A percentile compares a stretch with the other conserved stretches of the same genome.
Conservation (phyloP, 2,797 vertebrate species). For the Sorex maritimensis region DNA sequence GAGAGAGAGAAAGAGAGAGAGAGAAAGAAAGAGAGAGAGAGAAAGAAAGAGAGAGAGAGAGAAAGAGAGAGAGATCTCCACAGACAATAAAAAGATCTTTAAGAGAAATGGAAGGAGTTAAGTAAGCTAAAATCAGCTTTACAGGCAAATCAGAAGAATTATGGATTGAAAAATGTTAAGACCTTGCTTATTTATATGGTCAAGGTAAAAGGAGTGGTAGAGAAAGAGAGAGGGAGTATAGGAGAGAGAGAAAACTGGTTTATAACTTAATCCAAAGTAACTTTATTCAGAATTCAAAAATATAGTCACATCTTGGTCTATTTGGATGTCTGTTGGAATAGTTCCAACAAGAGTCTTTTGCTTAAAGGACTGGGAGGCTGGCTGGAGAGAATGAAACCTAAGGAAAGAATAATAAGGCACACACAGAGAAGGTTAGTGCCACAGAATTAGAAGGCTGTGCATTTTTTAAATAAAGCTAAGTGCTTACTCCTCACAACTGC, state of each 20-base stretch:
- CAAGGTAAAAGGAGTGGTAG: no score
- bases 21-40: no score
- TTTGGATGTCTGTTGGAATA: not conserved
- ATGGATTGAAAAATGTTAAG: not conserved
- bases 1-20: no score
- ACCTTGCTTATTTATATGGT: not conserved
- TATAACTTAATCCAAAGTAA: conserved; percentile 23
- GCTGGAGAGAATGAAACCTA: not conserved
- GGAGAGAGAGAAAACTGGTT: not conserved
- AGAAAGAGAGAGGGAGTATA: not conserved
- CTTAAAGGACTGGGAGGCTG: not conserved
- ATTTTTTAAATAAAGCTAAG: conserved; percentile 12
- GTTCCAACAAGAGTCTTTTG: not conserved
- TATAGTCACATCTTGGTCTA: not conserved
- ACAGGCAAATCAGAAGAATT: conserved; percentile 36
- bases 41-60: no score
- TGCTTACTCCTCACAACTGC: not conserved
- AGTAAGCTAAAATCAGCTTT: not conserved
- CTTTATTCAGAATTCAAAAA: conserved; percentile 35
- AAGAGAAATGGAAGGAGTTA: conserved; percentile 34
- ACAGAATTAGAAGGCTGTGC: not conserved
- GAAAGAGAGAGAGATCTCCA: no score
- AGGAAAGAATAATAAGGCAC: not conserved
- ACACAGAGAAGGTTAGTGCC: not conserved
- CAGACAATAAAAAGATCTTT: not conserved